Conservation (phyloP, 2,113 vertebrate genomes). For the Phocoena sinus region DNA sequence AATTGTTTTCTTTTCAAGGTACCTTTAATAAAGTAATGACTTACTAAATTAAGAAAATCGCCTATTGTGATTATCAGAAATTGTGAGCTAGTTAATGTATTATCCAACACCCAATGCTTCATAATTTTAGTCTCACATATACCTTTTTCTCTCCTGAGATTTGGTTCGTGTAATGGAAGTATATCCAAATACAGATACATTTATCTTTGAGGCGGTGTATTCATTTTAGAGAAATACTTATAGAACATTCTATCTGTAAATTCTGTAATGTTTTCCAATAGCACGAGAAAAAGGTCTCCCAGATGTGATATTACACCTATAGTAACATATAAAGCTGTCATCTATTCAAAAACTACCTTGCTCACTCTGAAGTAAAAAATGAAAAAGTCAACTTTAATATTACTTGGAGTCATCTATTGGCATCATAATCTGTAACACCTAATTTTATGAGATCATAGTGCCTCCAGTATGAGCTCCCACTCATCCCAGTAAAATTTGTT, state of each 20-base stretch:
- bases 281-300: background rate
- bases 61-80: background rate
- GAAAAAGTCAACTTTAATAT: conserved; percentile 35
- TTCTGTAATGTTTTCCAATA: background rate
- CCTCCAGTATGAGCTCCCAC: background rate
- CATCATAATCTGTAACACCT: background rate
- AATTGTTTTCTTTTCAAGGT: background rate
- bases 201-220: background rate
- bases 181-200: background rate
- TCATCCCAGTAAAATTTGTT: background rate
- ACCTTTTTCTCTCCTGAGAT: background rate
- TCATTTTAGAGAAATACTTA: conserved; percentile 14
- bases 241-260: background rate
- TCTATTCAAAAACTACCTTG: background rate
- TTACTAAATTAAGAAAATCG: background rate
- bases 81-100: background rate
- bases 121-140: background rate
- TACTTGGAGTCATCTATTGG: background rate
- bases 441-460: background rate
- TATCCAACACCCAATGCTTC: background rate
- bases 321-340: conserved; percentile 50
- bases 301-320: background rate
- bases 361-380: conserved; percentile 33
- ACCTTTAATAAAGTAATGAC: background rate
- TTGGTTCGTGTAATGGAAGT: background rate